A percentile compares a stretch with the other conserved stretches of the same genome.
Conservation (phyloP, 2,888 invertebrate genomes). For the Autographa pulchrina region DNA sequence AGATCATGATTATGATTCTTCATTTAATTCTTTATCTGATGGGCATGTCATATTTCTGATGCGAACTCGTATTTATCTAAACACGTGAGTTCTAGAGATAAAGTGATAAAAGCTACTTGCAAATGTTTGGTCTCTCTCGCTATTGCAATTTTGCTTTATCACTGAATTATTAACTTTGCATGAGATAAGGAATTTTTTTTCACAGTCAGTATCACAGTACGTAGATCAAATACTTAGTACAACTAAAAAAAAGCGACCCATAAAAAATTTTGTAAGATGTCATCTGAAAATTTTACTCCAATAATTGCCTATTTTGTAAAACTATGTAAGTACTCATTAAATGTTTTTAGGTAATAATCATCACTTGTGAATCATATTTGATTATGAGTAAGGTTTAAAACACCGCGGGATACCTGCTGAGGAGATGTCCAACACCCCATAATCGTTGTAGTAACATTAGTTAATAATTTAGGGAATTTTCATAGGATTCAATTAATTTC, state of each 20-base stretch:
- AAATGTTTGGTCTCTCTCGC: background rate
- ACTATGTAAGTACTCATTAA: background rate
- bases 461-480: background rate
- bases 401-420: background rate
- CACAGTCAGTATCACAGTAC: too few species aligned
- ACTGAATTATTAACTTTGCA: too few species aligned
- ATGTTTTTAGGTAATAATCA: background rate
- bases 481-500: background rate
- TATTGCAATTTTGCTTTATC: background rate
- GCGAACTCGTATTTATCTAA: conserved; percentile 23
- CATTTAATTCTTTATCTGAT: conserved; percentile 42
- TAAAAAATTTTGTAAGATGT: background rate
- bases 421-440: background rate
- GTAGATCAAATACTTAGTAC: too few species aligned
- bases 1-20: conserved; percentile 39
- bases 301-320: background rate
- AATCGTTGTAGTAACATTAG: background rate
- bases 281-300: background rate
- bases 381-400: background rate
- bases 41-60: conserved; percentile 36
- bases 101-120: background rate
- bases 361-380: background rate
- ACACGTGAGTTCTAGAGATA: conserved; percentile 18
- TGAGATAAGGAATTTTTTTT: too few species aligned
- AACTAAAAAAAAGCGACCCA: background rate